A percentile compares a stretch with the other conserved stretches of the same genome.
Conservation (phyloP, 1,140 invertebrate genomes). For the Psix sp. region DNA sequence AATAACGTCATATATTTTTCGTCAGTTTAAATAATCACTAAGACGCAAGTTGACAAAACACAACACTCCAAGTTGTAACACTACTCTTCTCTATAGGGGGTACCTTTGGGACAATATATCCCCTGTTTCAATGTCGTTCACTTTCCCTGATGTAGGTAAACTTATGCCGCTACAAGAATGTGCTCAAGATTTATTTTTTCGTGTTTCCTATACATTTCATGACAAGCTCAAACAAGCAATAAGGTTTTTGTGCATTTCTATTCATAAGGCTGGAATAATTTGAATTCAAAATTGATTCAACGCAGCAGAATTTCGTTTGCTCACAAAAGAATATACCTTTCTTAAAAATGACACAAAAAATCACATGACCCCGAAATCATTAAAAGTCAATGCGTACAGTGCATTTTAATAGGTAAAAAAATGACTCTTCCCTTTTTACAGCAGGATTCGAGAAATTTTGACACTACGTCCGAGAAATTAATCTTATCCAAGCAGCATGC, state of each 20-base stretch:
- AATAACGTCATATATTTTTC: conserved; percentile 8
- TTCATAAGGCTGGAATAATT: too few relatives aligned
- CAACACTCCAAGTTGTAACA: conserved; percentile 33
- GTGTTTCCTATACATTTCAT: conserved; percentile 4
- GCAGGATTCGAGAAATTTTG: conserved; percentile 21
- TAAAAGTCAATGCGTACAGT: too few relatives aligned
- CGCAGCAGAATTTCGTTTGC: too few relatives aligned
- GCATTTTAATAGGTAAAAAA: too few relatives aligned
- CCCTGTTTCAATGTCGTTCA: conserved; percentile 15
- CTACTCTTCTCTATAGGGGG: conserved; percentile 27
- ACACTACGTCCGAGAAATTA: conserved; percentile 45
- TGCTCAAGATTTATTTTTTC: conserved; percentile 27
- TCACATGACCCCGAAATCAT: too few relatives aligned
- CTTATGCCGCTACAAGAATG: conserved; percentile 13
- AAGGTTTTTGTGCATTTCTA: conserved; percentile 2
- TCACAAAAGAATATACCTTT: too few relatives aligned
- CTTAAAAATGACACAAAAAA: too few relatives aligned
- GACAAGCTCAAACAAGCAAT: conserved; percentile 9
- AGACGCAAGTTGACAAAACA: conserved; percentile 40
- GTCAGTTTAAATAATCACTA: conserved; percentile 22
- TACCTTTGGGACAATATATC: conserved; percentile 11
- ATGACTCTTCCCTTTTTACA: too few relatives aligned
- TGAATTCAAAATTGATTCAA: too few relatives aligned
- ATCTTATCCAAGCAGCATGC: conserved; percentile 55
- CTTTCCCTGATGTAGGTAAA: conserved; percentile 42